Evolutionary conservation across 2,113 vertebrate genomes (phyloP).

Genomic region (Emydocephalus ijimae): DNA sequence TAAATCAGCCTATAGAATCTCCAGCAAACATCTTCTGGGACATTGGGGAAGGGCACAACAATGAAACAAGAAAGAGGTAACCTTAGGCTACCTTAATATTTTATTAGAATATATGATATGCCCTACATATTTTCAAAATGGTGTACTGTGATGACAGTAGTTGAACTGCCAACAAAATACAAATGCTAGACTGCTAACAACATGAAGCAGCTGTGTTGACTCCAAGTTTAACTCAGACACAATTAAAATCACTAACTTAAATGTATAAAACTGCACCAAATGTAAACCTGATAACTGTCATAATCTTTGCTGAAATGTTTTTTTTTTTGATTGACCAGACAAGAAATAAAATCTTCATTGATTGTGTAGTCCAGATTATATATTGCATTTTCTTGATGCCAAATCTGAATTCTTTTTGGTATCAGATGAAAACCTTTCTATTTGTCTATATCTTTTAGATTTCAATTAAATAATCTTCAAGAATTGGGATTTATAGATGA

Average conservation of each 20-base stretch:
- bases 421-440: background rate
- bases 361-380: background rate
- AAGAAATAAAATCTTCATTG: background rate
- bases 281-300: background rate
- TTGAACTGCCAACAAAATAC: background rate
- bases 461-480: background rate
- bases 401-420: background rate
- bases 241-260: background rate
- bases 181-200: background rate
- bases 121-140: background rate
- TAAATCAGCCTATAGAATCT: background rate
- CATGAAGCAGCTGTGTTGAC: background rate
- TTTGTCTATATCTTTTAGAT: background rate
- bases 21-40: background rate
- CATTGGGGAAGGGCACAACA: background rate
- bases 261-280: background rate
- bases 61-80: background rate
- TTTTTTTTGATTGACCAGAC: background rate
- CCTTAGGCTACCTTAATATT: background rate
- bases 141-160: background rate
- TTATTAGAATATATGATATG: background rate
- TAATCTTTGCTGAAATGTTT: background rate
- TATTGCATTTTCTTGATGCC: background rate
- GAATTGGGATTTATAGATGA: background rate
- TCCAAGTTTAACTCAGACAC: background rate